phyloP scores from a whole-genome alignment of 2,888 invertebrate species.

The Diogma glabrata region DNA sequence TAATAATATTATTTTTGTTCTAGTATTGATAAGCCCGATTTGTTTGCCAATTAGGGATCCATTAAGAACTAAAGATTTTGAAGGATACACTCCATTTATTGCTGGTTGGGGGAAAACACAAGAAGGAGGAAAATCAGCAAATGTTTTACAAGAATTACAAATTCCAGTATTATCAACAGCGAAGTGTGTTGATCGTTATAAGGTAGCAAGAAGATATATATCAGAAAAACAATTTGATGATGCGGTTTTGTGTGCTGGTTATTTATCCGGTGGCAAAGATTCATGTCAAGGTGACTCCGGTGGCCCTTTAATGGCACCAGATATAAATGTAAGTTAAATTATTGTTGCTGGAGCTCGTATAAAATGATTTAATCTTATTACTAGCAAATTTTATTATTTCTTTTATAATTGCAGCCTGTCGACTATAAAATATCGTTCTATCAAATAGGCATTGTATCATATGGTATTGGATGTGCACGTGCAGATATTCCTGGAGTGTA shows the following conservation, averaged over 20 bases:
- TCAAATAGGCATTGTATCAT: constrained; percentile 54
- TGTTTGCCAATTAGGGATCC: constrained; percentile 55
- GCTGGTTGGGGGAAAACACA: constrained; percentile 47
- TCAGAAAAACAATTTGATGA: constrained; percentile 30
- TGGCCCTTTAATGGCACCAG: constrained; percentile 34
- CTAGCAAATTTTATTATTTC: no score
- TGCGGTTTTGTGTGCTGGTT: constrained; percentile 32
- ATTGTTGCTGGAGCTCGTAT: no score
- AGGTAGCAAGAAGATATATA: constrained; percentile 23
- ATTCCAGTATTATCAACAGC: constrained; percentile 56
- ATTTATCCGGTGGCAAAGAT: constrained; percentile 30
- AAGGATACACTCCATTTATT: constrained; percentile 50
- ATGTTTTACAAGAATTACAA: constrained; percentile 52
- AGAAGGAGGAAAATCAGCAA: constrained; percentile 50
- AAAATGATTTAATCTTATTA: no score
- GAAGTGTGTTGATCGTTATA: constrained; percentile 41
- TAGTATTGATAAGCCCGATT: no score
- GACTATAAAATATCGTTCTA: constrained; percentile 29
- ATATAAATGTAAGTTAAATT: constrained; percentile 22
- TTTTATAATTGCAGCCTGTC: no score
- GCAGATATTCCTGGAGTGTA: constrained; percentile 53
- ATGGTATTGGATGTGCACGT: constrained; percentile 52
- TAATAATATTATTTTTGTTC: no score
- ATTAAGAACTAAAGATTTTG: constrained; percentile 43
- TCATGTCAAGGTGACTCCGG: constrained; percentile 36